These are phyloP conservation scores for Paradoxurus hermaphroditus DNA, from an alignment of 2,113 vertebrate genomes.

Conservation along the genomic window DNA sequence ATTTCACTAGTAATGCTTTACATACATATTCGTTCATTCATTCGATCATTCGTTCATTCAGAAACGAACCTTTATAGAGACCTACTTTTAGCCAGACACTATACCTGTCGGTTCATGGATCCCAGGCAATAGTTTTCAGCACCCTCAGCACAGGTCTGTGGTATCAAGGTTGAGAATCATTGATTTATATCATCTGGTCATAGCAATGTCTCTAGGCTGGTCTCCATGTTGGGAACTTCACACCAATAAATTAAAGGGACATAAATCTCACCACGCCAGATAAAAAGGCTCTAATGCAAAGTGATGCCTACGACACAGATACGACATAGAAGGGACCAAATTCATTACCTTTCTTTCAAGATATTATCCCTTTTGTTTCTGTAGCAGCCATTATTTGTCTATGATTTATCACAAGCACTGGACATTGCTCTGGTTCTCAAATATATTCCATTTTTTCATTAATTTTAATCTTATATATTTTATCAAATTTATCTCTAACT, in stretches of 20 bases:
- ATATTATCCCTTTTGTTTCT: background rate
- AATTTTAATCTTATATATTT: background rate
- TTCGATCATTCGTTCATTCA: background rate
- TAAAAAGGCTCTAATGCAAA: background rate
- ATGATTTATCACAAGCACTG: background rate
- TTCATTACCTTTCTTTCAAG: background rate
- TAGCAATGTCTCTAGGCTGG: background rate
- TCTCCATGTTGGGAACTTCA: background rate
- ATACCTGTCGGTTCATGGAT: background rate
- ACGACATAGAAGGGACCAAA: background rate
- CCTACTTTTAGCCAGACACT: background rate
- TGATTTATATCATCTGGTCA: background rate
- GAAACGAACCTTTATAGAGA: background rate
- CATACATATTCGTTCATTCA: background rate
- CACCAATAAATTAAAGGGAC: background rate
- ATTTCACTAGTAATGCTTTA: background rate
- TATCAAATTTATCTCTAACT: background rate
- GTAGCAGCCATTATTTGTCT: background rate
- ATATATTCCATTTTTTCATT: background rate
- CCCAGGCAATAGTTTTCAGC: background rate
- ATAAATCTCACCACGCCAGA: background rate
- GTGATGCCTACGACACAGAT: background rate
- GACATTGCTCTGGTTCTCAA: background rate
- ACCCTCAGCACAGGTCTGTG: too few species aligned
- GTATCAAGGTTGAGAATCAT: background rate